Percentiles rank a stretch among this genome's conserved stretches.
phyloP scores from a whole-genome alignment of 2,113 vertebrate genomes.

The Dasyurus viverrinus region DNA sequence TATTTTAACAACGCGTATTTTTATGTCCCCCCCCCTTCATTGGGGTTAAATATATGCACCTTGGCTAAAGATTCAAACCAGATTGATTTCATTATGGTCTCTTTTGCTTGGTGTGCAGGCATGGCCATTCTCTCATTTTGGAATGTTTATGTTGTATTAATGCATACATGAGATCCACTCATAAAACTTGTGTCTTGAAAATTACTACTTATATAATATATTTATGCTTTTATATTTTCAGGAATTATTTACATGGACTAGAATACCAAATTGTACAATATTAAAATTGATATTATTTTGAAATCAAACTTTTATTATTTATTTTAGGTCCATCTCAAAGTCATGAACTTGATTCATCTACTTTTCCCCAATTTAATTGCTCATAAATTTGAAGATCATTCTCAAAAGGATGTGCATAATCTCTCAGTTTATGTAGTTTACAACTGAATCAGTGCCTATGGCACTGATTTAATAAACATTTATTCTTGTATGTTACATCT shows the following conservation, averaged over 20 bases:
- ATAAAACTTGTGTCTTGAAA: not conserved
- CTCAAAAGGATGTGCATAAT: not conserved
- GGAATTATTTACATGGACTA: not conserved
- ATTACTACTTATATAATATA: not conserved
- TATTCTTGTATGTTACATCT: not conserved
- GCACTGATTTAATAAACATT: not conserved
- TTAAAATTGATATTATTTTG: slow-evolving; percentile 2
- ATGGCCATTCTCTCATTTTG: not conserved
- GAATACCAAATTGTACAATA: not conserved
- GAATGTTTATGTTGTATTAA: not conserved
- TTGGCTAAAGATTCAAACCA: not conserved
- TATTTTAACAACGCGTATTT: not conserved
- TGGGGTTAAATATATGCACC: not conserved
- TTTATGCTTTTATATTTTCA: not conserved
- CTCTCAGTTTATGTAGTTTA: not conserved
- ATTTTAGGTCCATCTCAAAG: not conserved
- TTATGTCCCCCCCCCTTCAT: not conserved
- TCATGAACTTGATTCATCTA: not conserved
- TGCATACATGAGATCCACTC: not conserved
- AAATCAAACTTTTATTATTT: not conserved
- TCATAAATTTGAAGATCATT: not conserved
- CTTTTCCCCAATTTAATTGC: not conserved
- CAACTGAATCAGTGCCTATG: not conserved
- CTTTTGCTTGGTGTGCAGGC: not conserved
- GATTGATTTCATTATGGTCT: not conserved